phyloP scores from a whole-genome alignment of 2,797 vertebrate species.

The Scleropages formosus region DNA sequence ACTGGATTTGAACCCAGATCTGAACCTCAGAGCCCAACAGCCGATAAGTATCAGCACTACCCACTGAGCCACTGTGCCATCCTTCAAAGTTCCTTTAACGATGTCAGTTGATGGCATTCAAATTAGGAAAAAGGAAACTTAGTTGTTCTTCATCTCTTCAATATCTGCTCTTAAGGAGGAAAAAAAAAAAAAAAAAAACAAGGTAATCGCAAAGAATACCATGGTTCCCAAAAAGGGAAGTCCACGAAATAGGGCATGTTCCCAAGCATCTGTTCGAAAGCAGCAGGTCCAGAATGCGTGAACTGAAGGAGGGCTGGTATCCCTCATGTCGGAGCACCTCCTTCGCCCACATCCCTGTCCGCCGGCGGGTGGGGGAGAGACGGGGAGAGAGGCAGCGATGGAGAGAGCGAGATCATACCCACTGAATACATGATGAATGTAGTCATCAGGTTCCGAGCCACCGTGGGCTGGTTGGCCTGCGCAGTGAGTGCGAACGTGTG shows the following conservation, averaged over 20 bases:
- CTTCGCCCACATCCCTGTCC: conserved; percentile 5
- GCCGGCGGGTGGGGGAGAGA: conserved; percentile 20
- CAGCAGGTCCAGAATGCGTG: neutral
- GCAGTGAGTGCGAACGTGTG: conserved; percentile 47
- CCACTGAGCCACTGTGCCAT: no score
- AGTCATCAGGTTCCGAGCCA: conserved; percentile 53
- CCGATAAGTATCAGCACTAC: no score
- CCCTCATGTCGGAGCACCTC: neutral
- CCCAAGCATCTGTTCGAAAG: neutral
- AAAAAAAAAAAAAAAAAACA: no score
- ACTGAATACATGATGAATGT: conserved; percentile 78
- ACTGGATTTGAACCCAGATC: no score
- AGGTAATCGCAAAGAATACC: neutral
- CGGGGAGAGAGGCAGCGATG: conserved; percentile 29
- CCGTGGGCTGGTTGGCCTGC: conserved; percentile 48
- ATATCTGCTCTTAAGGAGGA: no score
- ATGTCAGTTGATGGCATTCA: no score
- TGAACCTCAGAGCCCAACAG: no score
- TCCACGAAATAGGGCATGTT: no score
- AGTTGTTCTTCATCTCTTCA: no score
- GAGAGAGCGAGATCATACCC: conserved; percentile 40
- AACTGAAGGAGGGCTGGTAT: neutral
- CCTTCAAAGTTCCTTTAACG: no score
- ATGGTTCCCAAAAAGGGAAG: neutral
- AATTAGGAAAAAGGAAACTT: no score